These are phyloP conservation scores for Alaudala cheleensis DNA, from an alignment of 2,113 vertebrate genomes.

Conservation along the genomic window DNA sequence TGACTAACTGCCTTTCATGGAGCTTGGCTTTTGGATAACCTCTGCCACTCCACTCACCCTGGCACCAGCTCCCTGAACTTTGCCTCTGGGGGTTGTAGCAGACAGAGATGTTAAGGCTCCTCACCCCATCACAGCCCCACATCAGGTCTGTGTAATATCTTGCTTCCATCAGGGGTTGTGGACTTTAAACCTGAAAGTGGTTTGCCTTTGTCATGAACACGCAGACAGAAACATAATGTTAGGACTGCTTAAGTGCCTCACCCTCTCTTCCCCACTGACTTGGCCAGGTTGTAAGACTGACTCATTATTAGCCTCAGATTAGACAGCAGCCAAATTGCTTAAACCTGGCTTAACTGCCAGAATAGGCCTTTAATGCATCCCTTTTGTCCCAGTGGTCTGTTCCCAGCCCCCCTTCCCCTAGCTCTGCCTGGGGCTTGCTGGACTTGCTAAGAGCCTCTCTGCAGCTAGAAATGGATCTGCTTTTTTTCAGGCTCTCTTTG, in stretches of 20 bases:
- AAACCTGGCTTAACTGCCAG: not conserved
- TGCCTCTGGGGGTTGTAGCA: not conserved
- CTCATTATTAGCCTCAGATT: not conserved
- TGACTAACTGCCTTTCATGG: not conserved
- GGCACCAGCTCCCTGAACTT: not conserved
- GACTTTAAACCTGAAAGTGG: not conserved
- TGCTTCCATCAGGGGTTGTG: not conserved
- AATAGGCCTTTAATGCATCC: not conserved
- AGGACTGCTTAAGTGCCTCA: not conserved
- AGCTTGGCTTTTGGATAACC: constrained; percentile 37
- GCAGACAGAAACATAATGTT: not conserved
- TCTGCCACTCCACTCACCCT: not conserved
- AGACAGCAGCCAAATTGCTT: not conserved
- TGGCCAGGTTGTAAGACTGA: not conserved
- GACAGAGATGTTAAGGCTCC: not conserved
- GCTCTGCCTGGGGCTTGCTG: not conserved
- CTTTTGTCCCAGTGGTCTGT: not conserved
- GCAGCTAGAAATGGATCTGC: not conserved
- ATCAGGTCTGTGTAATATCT: not conserved
- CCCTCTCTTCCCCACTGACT: not conserved
- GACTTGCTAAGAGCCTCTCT: not conserved
- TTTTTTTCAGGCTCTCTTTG: not conserved
- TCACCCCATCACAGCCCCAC: not conserved
- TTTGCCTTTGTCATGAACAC: fast-evolving
- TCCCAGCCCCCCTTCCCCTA: not conserved